Percentiles rank a stretch among this genome's conserved stretches.
These are phyloP conservation scores for Oreochromis niloticus DNA, from an alignment of 2,113 vertebrate species.

Conservation along the genomic window DNA sequence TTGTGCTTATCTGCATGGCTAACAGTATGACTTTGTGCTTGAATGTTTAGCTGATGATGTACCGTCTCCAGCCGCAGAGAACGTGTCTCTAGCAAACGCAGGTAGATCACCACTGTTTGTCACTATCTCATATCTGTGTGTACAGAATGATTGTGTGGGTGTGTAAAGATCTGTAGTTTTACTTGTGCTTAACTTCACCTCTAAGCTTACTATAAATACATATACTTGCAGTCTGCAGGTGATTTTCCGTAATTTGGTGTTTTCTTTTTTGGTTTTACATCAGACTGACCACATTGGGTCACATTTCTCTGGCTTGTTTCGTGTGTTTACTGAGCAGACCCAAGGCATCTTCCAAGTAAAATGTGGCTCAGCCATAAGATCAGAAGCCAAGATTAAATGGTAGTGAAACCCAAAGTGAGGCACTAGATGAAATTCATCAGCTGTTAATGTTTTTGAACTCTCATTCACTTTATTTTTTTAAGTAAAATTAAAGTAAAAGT, in stretches of 20 bases:
- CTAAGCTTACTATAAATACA: fast-evolving
- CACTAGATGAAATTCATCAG: not conserved
- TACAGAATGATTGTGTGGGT: not conserved
- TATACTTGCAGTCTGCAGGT: not conserved
- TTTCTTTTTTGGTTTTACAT: not conserved
- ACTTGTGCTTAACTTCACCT: not conserved
- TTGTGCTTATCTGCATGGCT: not conserved
- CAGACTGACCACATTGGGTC: not conserved
- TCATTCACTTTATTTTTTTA: not conserved
- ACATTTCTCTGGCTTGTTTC: not conserved
- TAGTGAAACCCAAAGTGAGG: not conserved
- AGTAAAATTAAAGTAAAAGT: not conserved
- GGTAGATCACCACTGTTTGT: not conserved
- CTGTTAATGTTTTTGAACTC: not conserved
- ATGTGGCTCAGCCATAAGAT: not conserved
- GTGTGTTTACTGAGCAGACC: not conserved
- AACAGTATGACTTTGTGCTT: not conserved
- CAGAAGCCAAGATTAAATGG: not conserved
- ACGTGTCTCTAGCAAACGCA: not conserved
- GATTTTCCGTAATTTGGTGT: not conserved
- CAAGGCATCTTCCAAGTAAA: not conserved
- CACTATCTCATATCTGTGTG: not conserved
- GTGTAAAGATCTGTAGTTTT: not conserved
- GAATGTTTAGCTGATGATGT: not conserved
- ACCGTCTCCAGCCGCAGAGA: not conserved